A percentile compares a stretch with the other conserved stretches of the same genome.
phyloP scores from a whole-genome alignment of 2,113 vertebrate genomes.

The Notarius quadriscutis region DNA sequence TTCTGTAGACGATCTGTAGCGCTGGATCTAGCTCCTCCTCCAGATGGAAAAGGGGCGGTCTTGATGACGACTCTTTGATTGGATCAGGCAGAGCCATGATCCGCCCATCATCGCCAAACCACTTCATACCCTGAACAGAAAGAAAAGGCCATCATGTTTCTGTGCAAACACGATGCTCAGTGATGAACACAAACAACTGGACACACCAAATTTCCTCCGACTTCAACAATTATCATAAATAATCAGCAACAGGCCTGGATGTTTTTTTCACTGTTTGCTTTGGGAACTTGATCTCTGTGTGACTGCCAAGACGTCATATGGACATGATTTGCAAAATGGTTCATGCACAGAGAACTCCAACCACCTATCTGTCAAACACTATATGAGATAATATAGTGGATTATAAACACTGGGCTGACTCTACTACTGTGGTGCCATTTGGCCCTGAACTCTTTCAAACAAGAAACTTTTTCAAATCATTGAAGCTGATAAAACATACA shows the following conservation, averaged over 20 bases:
- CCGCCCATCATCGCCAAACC: conserved; percentile 94
- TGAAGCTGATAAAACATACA: not conserved
- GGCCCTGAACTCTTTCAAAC: not conserved
- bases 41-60: conserved; percentile 76
- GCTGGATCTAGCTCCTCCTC: conserved; percentile 75
- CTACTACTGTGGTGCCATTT: not conserved
- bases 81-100: conserved; percentile 88
- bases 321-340: not conserved
- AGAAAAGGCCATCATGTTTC: not conserved
- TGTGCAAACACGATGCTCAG: not conserved
- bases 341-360: not conserved
- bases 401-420: not conserved
- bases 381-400: not conserved
- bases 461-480: not conserved
- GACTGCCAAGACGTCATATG: not conserved
- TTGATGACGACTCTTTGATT: conserved; percentile 81
- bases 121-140: conserved; percentile 79
- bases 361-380: not conserved
- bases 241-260: not conserved
- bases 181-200: not conserved
- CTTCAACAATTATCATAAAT: not conserved
- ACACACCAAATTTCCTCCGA: not conserved
- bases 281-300: not conserved
- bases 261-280: not conserved
- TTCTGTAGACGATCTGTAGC: conserved; percentile 83